phyloP scores from a whole-genome alignment of 2,113 vertebrate species.

The Pygoscelis adeliae region DNA sequence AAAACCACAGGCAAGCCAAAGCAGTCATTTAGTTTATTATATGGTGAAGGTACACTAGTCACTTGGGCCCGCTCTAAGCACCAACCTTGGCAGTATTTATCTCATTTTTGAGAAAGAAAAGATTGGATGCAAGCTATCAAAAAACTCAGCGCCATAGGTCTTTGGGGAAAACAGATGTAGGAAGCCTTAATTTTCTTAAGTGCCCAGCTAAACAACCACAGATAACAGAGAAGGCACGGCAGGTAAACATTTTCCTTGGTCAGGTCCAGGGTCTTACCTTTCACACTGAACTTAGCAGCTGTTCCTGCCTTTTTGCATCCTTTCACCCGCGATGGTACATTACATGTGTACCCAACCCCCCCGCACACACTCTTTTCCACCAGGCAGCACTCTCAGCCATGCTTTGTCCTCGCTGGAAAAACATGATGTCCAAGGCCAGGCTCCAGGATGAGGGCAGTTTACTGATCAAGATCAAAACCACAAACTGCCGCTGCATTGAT shows the following conservation, averaged over 20 bases:
- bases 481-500: not conserved
- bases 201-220: not conserved
- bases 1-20: slow-evolving; percentile 5
- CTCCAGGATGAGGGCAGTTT: not conserved
- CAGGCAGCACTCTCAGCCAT: not conserved
- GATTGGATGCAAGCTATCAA: not conserved
- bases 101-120: slow-evolving; percentile 8
- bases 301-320: not conserved
- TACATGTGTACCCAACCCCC: not conserved
- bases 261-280: not conserved
- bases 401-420: not conserved
- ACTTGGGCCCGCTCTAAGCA: not conserved
- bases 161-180: not conserved
- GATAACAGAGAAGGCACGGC: not conserved
- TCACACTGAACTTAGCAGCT: not conserved
- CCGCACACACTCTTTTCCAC: not conserved
- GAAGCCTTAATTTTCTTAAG: slow-evolving; percentile 33
- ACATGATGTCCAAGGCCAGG: not conserved
- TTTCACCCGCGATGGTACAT: not conserved
- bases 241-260: not conserved
- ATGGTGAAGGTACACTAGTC: not conserved
- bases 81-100: not conserved
- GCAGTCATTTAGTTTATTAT: slow-evolving; percentile 33
- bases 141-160: not conserved
- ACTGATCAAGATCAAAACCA: not conserved